Conservation (phyloP, 1,140 invertebrate genomes). For the Lucilia sericata region DNA sequence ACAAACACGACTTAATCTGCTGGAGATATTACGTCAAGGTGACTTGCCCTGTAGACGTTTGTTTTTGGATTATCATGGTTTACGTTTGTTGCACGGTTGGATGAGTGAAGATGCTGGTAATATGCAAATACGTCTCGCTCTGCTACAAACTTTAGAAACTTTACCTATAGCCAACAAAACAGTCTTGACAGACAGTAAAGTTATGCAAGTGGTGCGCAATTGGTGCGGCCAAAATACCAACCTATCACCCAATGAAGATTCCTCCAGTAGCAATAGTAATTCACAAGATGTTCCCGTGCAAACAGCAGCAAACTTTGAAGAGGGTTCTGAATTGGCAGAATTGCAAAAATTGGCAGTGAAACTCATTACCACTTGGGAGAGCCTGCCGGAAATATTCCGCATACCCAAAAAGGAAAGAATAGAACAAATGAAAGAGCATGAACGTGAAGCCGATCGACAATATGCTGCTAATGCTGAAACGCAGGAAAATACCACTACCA, state of each 20-base stretch:
- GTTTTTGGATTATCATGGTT: slow-evolving; percentile 95
- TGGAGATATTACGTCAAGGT: slow-evolving; percentile 78
- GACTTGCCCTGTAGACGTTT: slow-evolving; percentile 85
- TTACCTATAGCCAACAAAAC: slow-evolving; percentile 94
- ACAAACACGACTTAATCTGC: slow-evolving; percentile 77
- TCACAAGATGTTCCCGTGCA: slow-evolving; percentile 22
- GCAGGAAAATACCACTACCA: slow-evolving; percentile 51
- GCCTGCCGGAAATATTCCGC: slow-evolving; percentile 78
- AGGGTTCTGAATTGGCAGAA: slow-evolving; percentile 34
- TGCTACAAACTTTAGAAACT: slow-evolving; percentile 83
- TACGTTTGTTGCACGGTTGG: slow-evolving; percentile 91
- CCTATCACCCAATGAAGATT: slow-evolving; percentile 67
- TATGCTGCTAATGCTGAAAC: slow-evolving; percentile 56
- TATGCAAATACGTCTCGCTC: slow-evolving; percentile 74
- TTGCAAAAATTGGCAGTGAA: slow-evolving; percentile 49
- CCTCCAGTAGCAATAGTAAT: slow-evolving; percentile 46
- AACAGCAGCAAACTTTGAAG: slow-evolving; percentile 47
- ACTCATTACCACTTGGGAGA: slow-evolving; percentile 56
- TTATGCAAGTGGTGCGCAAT: slow-evolving; percentile 83
- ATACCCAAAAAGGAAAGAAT: slow-evolving; percentile 96
- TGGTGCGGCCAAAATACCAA: slow-evolving; percentile 71
- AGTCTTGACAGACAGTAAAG: slow-evolving; percentile 91
- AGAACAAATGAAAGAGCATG: slow-evolving; percentile 93
- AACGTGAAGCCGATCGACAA: slow-evolving; percentile 79
- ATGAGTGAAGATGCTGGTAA: slow-evolving; percentile 76